Conservation (phyloP, 1,140 invertebrate species). For the Penaeus indicus region DNA sequence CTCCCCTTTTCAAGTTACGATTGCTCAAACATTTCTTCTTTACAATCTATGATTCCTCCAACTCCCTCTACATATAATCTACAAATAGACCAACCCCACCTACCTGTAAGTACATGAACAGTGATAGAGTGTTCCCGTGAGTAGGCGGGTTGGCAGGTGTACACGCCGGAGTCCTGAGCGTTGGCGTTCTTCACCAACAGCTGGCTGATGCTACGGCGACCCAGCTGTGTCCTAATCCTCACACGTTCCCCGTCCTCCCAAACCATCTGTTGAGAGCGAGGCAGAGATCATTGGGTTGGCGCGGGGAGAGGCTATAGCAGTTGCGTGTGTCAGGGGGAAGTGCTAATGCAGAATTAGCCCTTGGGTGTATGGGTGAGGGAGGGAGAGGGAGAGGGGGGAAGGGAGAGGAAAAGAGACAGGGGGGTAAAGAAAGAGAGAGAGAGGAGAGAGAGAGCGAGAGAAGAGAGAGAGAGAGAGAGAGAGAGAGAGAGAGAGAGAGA, state of each 20-base stretch:
- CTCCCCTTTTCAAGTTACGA: no score
- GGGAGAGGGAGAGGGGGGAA: background rate
- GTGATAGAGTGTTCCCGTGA: constrained; percentile 64
- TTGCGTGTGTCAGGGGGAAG: background rate
- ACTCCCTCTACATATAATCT: background rate
- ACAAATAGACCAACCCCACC: background rate
- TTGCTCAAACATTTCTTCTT: background rate
- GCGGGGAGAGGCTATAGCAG: no score
- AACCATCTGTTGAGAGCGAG: constrained; percentile 52
- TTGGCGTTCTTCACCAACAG: constrained; percentile 60
- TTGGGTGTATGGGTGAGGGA: background rate
- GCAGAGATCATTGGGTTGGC: background rate
- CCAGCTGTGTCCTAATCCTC: constrained; percentile 57
- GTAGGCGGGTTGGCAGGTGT: constrained; percentile 63
- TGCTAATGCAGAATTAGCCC: no score
- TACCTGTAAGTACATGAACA: constrained; percentile 66
- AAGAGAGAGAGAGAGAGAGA: constrained; percentile 3
- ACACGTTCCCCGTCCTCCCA: constrained; percentile 59
- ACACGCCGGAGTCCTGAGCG: constrained; percentile 59
- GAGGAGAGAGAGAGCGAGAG: background rate
- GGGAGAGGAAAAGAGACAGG: constrained; percentile 2
- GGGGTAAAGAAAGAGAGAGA: background rate
- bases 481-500: background rate
- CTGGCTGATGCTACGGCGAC: constrained; percentile 61
- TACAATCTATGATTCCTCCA: background rate